Percentiles rank a stretch among this genome's conserved stretches.
These are phyloP conservation scores for Rattus rattus DNA, from an alignment of 2,113 vertebrate species.

Conservation along the genomic window DNA sequence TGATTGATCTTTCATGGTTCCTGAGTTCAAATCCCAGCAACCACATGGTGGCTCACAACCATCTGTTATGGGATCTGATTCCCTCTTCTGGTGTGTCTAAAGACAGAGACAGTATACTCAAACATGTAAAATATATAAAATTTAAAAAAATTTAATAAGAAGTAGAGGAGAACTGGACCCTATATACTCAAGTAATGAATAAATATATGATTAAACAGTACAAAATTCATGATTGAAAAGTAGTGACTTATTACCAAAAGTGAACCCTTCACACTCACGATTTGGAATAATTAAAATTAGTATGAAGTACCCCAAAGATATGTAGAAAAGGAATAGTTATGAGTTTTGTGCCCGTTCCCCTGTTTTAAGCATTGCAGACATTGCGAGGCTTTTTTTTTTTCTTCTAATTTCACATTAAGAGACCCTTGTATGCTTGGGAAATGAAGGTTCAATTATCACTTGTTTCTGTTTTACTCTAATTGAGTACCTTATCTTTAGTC, in stretches of 20 bases:
- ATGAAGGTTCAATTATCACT: neutral
- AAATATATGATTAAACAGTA: neutral
- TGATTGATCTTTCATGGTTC: too few species aligned
- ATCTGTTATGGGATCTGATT: too few species aligned
- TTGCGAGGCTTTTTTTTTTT: neutral
- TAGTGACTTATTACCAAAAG: neutral
- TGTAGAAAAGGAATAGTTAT: neutral
- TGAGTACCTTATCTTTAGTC: neutral
- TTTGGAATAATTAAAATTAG: neutral
- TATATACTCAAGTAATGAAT: neutral
- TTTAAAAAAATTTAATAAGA: neutral
- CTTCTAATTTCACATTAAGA: neutral
- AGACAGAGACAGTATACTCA: too few species aligned
- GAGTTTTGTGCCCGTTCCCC: neutral
- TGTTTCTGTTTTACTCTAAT: neutral
- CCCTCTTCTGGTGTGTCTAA: too few species aligned
- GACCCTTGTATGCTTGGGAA: neutral
- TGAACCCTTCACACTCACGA: neutral
- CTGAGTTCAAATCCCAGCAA: too few species aligned
- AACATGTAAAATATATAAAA: too few species aligned
- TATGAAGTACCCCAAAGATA: neutral
- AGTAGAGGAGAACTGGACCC: accelerated
- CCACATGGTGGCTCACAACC: too few species aligned
- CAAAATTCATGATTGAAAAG: neutral
- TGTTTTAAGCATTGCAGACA: neutral